Evolutionary conservation across 2,888 invertebrate genomes (phyloP).

Genomic region (Stenolophus ochropezus): DNA sequence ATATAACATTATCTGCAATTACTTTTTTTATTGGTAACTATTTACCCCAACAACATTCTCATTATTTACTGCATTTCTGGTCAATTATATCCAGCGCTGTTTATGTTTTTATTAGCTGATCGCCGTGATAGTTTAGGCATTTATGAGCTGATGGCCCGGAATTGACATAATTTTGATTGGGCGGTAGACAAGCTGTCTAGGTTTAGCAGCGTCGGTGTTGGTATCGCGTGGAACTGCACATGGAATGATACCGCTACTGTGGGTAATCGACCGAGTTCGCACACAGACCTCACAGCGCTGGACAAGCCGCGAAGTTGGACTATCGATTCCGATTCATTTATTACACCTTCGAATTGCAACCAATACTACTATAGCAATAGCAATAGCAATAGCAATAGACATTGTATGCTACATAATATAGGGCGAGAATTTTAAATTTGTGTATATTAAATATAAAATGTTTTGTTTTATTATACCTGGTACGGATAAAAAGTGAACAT

Average conservation of each 20-base stretch:
- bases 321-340: background rate
- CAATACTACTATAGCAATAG: background rate
- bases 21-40: no score
- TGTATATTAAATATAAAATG: no score
- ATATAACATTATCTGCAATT: no score
- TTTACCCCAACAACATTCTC: no score
- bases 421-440: no score
- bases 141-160: constrained; percentile 50
- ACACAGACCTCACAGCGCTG: background rate
- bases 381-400: background rate
- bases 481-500: no score
- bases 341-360: background rate
- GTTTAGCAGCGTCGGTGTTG: constrained; percentile 19
- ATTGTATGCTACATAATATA: no score
- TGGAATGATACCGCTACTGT: constrained; percentile 55
- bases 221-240: constrained; percentile 32
- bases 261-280: constrained; percentile 49
- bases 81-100: no score
- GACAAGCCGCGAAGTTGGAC: background rate
- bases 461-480: no score
- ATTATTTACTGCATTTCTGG: no score
- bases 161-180: constrained; percentile 53
- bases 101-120: no score
- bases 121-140: background rate
- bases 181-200: constrained; percentile 55